Conservation (phyloP, 2,888 invertebrate species). For the Magallana nippona region DNA sequence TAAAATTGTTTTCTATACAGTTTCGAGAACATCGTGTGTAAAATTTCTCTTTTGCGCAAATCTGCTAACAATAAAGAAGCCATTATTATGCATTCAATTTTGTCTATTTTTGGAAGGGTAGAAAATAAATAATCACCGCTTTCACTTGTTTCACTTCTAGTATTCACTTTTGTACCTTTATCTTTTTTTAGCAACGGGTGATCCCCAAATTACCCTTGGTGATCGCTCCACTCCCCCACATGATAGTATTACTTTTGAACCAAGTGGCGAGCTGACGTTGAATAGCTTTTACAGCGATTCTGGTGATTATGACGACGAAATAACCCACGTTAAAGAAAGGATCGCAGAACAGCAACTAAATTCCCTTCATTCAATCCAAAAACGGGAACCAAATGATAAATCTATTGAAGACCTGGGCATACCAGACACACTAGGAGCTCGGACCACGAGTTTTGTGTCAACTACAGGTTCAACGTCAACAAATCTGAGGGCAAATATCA, state of each 20-base stretch:
- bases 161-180: not conserved
- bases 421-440: no score
- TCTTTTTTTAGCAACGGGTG: not conserved
- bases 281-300: not conserved
- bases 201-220: not conserved
- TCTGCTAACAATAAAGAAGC: no score
- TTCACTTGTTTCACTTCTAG: not conserved
- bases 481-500: no score
- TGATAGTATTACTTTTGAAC: not conserved
- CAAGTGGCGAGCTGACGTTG: not conserved
- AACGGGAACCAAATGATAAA: not conserved
- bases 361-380: not conserved
- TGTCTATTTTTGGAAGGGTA: no score
- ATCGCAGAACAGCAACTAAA: not conserved
- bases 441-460: no score
- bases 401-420: not conserved
- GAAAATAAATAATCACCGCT: not conserved
- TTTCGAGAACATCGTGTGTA: no score
- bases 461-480: no score
- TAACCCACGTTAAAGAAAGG: slow-evolving; percentile 29
- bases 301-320: slow-evolving; percentile 28
- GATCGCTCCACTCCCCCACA: not conserved
- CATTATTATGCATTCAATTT: no score
- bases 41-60: no score
- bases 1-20: no score